These are phyloP conservation scores for Ichneumoninae sp. DNA, from an alignment of 2,888 invertebrate genomes.

Conservation along the genomic window DNA sequence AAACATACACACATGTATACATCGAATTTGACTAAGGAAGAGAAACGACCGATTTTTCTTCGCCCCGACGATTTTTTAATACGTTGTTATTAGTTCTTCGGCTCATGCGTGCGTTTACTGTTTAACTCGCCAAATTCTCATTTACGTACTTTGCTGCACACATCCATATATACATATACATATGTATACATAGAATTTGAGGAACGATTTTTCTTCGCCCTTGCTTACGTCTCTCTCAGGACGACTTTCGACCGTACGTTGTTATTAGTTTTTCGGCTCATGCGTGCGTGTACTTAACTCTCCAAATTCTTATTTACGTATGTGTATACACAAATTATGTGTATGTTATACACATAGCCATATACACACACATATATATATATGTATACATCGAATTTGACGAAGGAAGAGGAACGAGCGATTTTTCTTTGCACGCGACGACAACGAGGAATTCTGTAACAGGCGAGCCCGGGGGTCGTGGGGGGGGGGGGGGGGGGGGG, in stretches of 20 bases:
- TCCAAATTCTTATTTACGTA: constrained; percentile 7
- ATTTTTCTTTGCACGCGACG: constrained; percentile 48
- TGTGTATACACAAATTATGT: neutral
- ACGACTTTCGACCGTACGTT: neutral
- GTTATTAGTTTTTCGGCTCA: neutral
- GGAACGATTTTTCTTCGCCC: neutral
- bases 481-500: too few relatives aligned
- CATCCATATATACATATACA: too few relatives aligned
- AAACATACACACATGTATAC: too few relatives aligned
- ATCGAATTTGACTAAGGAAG: too few relatives aligned
- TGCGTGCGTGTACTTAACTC: neutral
- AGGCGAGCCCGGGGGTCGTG: neutral
- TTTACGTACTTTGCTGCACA: neutral
- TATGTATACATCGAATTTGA: neutral
- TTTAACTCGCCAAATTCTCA: constrained; percentile 10
- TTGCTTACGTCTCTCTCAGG: too few relatives aligned
- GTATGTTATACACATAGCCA: too few relatives aligned
- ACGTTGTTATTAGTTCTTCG: neutral
- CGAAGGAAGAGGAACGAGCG: constrained; percentile 4
- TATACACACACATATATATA: neutral
- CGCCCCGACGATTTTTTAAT: neutral
- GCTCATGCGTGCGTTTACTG: neutral
- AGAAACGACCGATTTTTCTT: too few relatives aligned
- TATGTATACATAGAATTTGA: too few relatives aligned
- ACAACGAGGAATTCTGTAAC: neutral